phyloP scores from a whole-genome alignment of 2,797 vertebrate genomes.

The Catostomus latipinnis region DNA sequence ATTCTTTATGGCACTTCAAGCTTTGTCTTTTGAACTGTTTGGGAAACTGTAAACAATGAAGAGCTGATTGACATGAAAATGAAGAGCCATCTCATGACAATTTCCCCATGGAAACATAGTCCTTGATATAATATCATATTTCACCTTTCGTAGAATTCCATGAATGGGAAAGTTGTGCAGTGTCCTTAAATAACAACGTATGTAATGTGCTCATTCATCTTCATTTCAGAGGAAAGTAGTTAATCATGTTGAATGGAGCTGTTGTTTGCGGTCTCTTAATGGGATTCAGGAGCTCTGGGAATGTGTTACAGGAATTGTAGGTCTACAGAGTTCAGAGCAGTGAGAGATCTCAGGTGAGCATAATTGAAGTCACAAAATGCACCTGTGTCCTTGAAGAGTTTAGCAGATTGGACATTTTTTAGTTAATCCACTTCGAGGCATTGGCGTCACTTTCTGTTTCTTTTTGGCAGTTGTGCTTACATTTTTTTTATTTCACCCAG shows the following conservation, averaged over 20 bases:
- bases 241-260: conserved; percentile 22
- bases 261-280: conserved; percentile 34
- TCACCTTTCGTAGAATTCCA: conserved; percentile 19
- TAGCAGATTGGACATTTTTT: conserved; percentile 20
- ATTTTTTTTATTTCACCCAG: conserved; percentile 23
- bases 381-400: conserved; percentile 17
- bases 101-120: conserved; percentile 25
- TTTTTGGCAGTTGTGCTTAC: conserved; percentile 19
- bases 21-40: conserved; percentile 37
- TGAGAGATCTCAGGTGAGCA: conserved; percentile 41
- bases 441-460: neutral
- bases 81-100: conserved; percentile 2
- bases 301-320: conserved; percentile 24
- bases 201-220: conserved; percentile 26
- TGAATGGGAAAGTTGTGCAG: conserved; percentile 19
- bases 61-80: conserved; percentile 9
- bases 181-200: neutral
- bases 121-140: conserved; percentile 14
- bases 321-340: conserved; percentile 24
- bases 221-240: conserved; percentile 21
- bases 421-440: conserved; percentile 25
- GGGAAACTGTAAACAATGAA: conserved; percentile 27
- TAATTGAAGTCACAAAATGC: conserved; percentile 6
- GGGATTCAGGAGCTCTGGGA: conserved; percentile 15
- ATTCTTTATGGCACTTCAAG: conserved; percentile 40